These are phyloP conservation scores for Murina feae DNA, from an alignment of 2,113 vertebrate species.

Conservation along the genomic window DNA sequence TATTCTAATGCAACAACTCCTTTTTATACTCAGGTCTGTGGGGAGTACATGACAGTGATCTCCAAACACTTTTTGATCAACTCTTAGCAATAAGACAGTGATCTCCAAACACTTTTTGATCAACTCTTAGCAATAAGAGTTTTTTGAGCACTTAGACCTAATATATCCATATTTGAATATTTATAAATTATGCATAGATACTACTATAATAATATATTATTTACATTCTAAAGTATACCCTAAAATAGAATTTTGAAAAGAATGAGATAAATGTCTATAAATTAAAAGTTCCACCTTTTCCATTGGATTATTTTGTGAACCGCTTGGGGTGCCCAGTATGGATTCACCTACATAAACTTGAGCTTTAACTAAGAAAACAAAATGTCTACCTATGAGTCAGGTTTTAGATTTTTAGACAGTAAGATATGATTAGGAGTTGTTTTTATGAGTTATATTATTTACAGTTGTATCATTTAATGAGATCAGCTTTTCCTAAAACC, in stretches of 20 bases:
- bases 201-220: not conserved
- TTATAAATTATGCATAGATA: not conserved
- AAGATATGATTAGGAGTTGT: not conserved
- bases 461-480: not conserved
- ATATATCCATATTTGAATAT: not conserved
- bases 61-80: not conserved
- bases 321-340: not conserved
- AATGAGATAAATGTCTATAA: not conserved
- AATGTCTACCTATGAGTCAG: not conserved
- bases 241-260: not conserved
- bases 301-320: not conserved
- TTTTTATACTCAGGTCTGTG: not conserved
- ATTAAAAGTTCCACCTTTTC: not conserved
- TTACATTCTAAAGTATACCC: not conserved
- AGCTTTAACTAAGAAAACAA: not conserved
- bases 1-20: not conserved
- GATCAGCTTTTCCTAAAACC: constrained; percentile 11
- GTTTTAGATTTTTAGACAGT: constrained; percentile 9
- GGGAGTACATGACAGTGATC: not conserved
- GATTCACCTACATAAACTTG: not conserved
- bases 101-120: not conserved
- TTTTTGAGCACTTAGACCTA: constrained; percentile 10
- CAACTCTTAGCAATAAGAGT: not conserved
- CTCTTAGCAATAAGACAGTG: not conserved
- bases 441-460: not conserved